Percentiles rank a stretch among this genome's conserved stretches.
These are phyloP conservation scores for Pollachius pollachius DNA, from an alignment of 2,113 vertebrate genomes.

Conservation along the genomic window DNA sequence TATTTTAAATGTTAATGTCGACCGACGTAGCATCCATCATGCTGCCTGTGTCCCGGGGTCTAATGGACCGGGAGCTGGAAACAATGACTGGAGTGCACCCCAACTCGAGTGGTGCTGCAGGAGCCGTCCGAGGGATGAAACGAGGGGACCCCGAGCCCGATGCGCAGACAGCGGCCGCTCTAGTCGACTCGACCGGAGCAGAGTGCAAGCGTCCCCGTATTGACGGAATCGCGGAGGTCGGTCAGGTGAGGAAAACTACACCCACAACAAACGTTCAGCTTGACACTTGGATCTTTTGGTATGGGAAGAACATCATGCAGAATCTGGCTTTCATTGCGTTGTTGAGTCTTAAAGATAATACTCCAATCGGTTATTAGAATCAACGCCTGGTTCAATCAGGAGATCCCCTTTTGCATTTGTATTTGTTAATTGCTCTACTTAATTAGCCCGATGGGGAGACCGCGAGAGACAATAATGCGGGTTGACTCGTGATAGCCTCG, in stretches of 20 bases:
- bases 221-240: slow-evolving; percentile 73
- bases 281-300: too few species aligned
- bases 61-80: slow-evolving; percentile 79
- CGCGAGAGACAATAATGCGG: not conserved
- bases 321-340: too few species aligned
- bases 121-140: slow-evolving; percentile 76
- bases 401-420: not conserved
- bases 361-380: not conserved
- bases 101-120: slow-evolving; percentile 58
- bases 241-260: slow-evolving; percentile 64
- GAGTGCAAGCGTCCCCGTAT: slow-evolving; percentile 80
- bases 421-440: not conserved
- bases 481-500: slow-evolving; percentile 4
- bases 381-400: not conserved
- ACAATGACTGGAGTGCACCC: slow-evolving; percentile 68
- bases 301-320: too few species aligned
- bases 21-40: slow-evolving; percentile 81
- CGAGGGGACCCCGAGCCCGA: slow-evolving; percentile 80
- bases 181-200: slow-evolving; percentile 69
- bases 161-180: slow-evolving; percentile 63
- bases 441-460: not conserved
- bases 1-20: slow-evolving; percentile 81
- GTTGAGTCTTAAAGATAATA: too few species aligned
- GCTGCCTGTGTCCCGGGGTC: slow-evolving; percentile 77
- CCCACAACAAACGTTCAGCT: not conserved